These are phyloP conservation scores for Drosophila parabipectinata DNA, from an alignment of 1,140 invertebrate species.

Conservation along the genomic window DNA sequence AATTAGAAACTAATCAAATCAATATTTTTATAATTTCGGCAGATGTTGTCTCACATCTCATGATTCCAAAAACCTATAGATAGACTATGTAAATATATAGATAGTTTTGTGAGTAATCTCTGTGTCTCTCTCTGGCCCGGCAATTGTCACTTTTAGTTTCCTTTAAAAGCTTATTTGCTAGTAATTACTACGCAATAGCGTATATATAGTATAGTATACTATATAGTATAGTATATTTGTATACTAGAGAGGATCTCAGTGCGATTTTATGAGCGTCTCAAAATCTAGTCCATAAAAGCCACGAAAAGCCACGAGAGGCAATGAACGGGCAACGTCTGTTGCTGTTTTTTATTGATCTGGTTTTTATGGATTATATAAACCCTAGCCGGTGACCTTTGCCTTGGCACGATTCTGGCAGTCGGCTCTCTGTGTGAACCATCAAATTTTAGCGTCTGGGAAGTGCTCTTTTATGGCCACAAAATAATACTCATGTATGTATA, in stretches of 20 bases:
- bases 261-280: conserved; percentile 45
- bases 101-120: neutral
- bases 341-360: conserved; percentile 40
- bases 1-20: conserved; percentile 13
- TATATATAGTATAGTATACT: neutral
- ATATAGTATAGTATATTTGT: neutral
- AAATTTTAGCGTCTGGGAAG: conserved; percentile 45
- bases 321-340: conserved; percentile 33
- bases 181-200: conserved; percentile 35
- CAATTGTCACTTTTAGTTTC: conserved; percentile 19
- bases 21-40: neutral
- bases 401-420: conserved; percentile 44
- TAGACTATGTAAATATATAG: neutral
- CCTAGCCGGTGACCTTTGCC: conserved; percentile 44
- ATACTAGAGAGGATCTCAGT: conserved; percentile 24
- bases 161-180: conserved; percentile 21
- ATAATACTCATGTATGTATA: neutral
- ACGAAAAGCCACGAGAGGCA: conserved; percentile 16
- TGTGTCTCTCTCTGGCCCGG: neutral
- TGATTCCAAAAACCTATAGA: neutral
- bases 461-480: conserved; percentile 38
- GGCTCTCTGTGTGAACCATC: neutral
- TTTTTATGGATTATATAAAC: conserved; percentile 25
- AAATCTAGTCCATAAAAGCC: conserved; percentile 38
- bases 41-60: neutral